These are phyloP conservation scores for Rhegmatorhina hoffmannsi DNA, from an alignment of 2,113 vertebrate genomes.

Conservation along the genomic window DNA sequence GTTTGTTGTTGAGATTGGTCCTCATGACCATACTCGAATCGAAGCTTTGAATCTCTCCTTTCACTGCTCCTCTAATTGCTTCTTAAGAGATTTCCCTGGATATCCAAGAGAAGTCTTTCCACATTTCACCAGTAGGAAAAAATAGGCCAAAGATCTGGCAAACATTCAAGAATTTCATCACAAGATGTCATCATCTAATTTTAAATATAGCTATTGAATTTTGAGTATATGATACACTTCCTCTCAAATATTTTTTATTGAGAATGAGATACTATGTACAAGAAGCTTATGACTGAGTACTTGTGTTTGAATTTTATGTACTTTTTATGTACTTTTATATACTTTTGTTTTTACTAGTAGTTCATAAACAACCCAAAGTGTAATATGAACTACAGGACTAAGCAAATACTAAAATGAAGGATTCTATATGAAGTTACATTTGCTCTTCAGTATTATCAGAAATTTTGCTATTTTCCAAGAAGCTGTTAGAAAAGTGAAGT, in stretches of 20 bases:
- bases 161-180: slow-evolving; percentile 18
- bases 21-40: background rate
- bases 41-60: background rate
- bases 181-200: slow-evolving; percentile 25
- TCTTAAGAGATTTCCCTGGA: background rate
- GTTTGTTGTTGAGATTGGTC: background rate
- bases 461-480: slow-evolving; percentile 15
- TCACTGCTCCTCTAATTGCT: background rate
- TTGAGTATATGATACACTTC: slow-evolving; percentile 6
- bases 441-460: background rate
- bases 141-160: background rate
- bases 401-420: slow-evolving; percentile 50
- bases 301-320: background rate
- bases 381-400: background rate
- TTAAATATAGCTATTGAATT: slow-evolving; percentile 31
- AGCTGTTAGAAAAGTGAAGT: background rate
- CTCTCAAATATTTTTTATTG: background rate
- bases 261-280: slow-evolving; percentile 2
- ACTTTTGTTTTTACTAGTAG: slow-evolving; percentile 18
- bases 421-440: background rate
- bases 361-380: slow-evolving; percentile 11
- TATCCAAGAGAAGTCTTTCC: background rate
- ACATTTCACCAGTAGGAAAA: background rate
- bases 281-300: background rate
- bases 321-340: background rate